Evolutionary conservation across 2,888 invertebrate genomes (phyloP).

Genomic region (Athalia rosae): DNA sequence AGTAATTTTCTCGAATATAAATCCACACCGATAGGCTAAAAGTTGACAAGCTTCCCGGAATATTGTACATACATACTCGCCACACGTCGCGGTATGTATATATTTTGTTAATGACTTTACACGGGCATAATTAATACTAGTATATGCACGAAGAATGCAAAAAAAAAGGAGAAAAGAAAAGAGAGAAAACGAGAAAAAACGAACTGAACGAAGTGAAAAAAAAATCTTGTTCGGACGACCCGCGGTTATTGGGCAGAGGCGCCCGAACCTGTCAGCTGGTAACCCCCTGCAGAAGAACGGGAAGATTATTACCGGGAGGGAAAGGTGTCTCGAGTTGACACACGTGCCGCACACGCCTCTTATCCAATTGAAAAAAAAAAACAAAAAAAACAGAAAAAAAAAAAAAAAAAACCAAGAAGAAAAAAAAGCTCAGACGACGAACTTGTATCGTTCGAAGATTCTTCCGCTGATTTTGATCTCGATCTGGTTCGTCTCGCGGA

Average conservation of each 20-base stretch:
- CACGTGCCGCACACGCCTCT: constrained; percentile 20
- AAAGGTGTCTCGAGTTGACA: constrained; percentile 30
- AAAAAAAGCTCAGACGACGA: no score
- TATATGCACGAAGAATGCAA: neutral
- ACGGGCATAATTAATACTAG: neutral
- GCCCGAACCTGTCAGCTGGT: constrained; percentile 16
- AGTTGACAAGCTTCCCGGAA: neutral
- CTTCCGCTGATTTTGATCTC: no score
- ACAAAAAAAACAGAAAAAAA: no score
- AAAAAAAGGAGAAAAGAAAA: neutral
- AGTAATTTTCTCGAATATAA: neutral
- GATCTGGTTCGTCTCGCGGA: no score
- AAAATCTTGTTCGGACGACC: neutral
- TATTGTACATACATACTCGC: neutral
- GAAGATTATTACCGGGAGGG: neutral
- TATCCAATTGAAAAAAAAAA: neutral
- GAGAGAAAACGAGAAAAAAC: neutral
- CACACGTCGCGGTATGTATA: no score
- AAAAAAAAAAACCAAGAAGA: no score
- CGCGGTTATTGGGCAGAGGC: neutral
- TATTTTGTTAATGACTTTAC: constrained; percentile 6
- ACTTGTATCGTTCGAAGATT: no score
- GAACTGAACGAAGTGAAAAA: no score
- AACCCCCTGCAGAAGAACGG: neutral
- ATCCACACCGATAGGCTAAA: neutral